These are phyloP conservation scores for Geotrypetes seraphini DNA, from an alignment of 2,797 vertebrate genomes.

Conservation along the genomic window DNA sequence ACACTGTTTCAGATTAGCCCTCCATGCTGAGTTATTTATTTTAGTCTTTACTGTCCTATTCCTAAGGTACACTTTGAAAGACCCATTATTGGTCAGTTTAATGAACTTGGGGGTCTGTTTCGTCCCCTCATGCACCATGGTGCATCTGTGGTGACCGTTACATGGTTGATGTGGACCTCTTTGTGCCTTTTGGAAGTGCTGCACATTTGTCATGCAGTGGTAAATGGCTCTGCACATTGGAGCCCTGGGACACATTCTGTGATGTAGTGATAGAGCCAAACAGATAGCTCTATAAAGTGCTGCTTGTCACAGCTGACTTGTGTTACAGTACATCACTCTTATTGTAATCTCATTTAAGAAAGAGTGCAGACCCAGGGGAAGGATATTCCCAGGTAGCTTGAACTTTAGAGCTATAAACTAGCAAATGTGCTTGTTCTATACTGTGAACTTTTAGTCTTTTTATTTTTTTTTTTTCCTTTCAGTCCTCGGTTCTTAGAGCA, in stretches of 20 bases:
- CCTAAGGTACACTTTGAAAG: conserved; percentile 79
- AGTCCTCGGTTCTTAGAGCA: too few relatives aligned
- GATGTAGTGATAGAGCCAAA: conserved; percentile 50
- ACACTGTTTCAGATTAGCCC: conserved; percentile 59
- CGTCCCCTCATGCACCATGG: conserved; percentile 64
- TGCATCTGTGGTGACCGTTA: conserved; percentile 83
- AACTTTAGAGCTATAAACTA: conserved; percentile 56
- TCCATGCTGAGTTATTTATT: conserved; percentile 81
- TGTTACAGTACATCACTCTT: conserved; percentile 47
- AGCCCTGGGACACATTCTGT: conserved; percentile 69
- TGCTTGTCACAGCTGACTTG: conserved; percentile 46
- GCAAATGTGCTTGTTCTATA: conserved; percentile 52
- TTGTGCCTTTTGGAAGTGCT: conserved; percentile 53
- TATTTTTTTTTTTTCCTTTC: too few relatives aligned
- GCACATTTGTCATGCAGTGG: conserved; percentile 80
- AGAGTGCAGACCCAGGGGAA: conserved; percentile 37
- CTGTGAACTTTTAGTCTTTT: conserved; percentile 45
- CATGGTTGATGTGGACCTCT: conserved; percentile 53
- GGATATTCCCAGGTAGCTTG: conserved; percentile 61
- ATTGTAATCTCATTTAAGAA: conserved; percentile 65
- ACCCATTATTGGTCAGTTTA: conserved; percentile 72
- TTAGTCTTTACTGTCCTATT: conserved; percentile 72
- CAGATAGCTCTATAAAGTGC: conserved; percentile 58
- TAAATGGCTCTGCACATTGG: conserved; percentile 84
- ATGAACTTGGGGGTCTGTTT: conserved; percentile 68